phyloP scores from a whole-genome alignment of 2,888 invertebrate genomes.

The Epistrophe grossulariae region DNA sequence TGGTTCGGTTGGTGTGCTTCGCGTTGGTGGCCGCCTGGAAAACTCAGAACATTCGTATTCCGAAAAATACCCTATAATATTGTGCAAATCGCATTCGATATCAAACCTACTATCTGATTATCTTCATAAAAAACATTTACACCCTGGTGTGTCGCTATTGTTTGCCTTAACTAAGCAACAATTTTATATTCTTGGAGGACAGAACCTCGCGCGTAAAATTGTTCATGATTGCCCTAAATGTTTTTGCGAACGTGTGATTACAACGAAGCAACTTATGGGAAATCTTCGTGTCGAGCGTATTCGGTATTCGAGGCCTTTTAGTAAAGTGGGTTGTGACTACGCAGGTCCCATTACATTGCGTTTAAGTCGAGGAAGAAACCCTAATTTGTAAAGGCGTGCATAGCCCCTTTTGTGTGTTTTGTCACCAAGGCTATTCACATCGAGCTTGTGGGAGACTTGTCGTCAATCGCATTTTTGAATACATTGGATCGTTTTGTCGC shows the following conservation, averaged over 20 bases:
- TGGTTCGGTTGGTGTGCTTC: conserved; percentile 29
- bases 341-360: conserved; percentile 30
- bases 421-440: conserved; percentile 56
- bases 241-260: conserved; percentile 34
- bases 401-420: conserved; percentile 49
- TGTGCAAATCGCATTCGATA: conserved; percentile 30
- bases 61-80: conserved; percentile 48
- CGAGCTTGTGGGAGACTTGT: conserved; percentile 43
- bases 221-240: conserved; percentile 47
- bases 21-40: conserved; percentile 44
- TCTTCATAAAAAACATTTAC: conserved; percentile 20
- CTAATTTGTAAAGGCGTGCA: conserved; percentile 32
- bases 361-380: conserved; percentile 16
- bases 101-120: neutral
- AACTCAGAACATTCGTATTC: conserved; percentile 35
- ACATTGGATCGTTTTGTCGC: conserved; percentile 40
- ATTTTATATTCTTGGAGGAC: conserved; percentile 32
- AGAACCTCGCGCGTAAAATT: conserved; percentile 33
- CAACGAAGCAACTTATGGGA: conserved; percentile 45
- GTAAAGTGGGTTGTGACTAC: conserved; percentile 43
- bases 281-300: conserved; percentile 46
- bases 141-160: neutral
- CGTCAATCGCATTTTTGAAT: conserved; percentile 16
- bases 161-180: conserved; percentile 8
- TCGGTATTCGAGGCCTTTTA: conserved; percentile 44